phyloP scores from a whole-genome alignment of 2,888 invertebrate species.

The Rhagium mordax region DNA sequence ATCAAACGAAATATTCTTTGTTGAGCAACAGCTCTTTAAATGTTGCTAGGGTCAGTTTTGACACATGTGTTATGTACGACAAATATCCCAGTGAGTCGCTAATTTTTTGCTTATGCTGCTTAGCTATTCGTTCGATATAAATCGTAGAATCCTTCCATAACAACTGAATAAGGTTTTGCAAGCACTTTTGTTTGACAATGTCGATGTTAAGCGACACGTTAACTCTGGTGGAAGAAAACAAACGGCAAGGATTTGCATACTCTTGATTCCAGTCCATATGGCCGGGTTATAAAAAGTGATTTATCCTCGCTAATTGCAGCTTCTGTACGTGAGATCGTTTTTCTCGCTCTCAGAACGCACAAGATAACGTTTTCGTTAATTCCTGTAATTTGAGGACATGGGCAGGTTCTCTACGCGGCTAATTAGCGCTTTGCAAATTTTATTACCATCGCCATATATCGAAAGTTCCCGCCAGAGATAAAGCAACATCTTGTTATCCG shows the following conservation, averaged over 20 bases:
- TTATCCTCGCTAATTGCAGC: conserved; percentile 55
- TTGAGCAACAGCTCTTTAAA: too few relatives aligned
- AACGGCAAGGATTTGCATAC: conserved; percentile 48
- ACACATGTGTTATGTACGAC: too few relatives aligned
- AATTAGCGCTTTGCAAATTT: conserved; percentile 48
- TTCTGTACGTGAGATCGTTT: conserved; percentile 50
- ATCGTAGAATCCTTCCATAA: too few relatives aligned
- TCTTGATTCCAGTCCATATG: conserved; percentile 42
- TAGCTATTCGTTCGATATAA: too few relatives aligned
- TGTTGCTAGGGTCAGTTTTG: too few relatives aligned
- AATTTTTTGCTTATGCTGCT: too few relatives aligned
- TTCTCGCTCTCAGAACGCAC: conserved; percentile 41
- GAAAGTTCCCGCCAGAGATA: not conserved
- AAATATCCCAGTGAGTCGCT: too few relatives aligned
- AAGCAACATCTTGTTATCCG: not conserved
- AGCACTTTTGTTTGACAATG: not conserved
- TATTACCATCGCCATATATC: conserved; percentile 33
- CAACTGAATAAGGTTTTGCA: too few relatives aligned
- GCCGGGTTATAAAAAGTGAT: conserved; percentile 54
- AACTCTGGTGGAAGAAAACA: conserved; percentile 16
- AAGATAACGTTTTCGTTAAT: conserved; percentile 50
- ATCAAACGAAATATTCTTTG: too few relatives aligned
- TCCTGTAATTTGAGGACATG: conserved; percentile 39
- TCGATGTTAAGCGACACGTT: conserved; percentile 14
- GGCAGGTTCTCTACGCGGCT: conserved; percentile 42